Conservation (phyloP, 1,140 invertebrate genomes). For the Zaprionus camerounensis region DNA sequence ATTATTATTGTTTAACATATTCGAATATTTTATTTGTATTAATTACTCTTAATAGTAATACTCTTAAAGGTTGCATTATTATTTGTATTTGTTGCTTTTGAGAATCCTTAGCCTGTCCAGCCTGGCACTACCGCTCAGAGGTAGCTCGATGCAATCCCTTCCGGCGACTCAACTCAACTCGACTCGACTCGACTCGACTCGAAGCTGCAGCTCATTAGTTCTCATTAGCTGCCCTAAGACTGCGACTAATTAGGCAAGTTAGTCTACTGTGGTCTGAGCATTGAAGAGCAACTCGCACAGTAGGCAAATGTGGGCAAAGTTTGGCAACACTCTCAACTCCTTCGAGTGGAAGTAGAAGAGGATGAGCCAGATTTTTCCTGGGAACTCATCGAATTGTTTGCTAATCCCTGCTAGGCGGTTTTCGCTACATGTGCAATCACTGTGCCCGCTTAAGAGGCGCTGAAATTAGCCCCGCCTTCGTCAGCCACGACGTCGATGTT, state of each 20-base stretch:
- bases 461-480: constrained; percentile 70
- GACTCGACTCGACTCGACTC: neutral
- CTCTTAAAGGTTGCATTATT: neutral
- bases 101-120: neutral
- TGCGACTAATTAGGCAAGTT: constrained; percentile 6
- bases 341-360: neutral
- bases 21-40: too few relatives aligned
- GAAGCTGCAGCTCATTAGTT: constrained; percentile 1
- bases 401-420: constrained; percentile 13
- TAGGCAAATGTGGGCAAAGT: neutral
- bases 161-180: neutral
- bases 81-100: neutral
- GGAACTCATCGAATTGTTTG: constrained; percentile 10
- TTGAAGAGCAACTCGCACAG: neutral
- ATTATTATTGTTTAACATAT: too few relatives aligned
- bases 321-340: neutral
- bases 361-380: neutral
- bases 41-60: too few relatives aligned
- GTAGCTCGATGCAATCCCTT: neutral
- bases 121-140: neutral
- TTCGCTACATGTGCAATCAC: constrained; percentile 39
- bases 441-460: constrained; percentile 75
- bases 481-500: neutral
- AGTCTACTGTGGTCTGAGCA: neutral
- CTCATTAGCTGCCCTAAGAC: constrained; percentile 5